These are phyloP conservation scores for Threskiornis aethiopicus DNA, from an alignment of 2,797 vertebrate species.

Conservation along the genomic window DNA sequence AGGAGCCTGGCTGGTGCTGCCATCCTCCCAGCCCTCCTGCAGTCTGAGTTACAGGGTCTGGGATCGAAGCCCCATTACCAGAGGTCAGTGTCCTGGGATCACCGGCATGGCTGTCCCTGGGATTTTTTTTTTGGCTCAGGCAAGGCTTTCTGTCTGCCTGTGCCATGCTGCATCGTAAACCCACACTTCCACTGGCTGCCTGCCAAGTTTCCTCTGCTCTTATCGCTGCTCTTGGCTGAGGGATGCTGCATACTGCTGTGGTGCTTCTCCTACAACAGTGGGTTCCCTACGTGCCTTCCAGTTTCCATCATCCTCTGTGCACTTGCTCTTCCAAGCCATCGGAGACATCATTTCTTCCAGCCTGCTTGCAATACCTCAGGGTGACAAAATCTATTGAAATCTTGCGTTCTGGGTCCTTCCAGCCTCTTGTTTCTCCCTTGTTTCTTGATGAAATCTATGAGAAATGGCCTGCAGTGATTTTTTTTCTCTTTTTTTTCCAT, in stretches of 20 bases:
- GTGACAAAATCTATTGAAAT: background rate
- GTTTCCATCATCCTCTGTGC: background rate
- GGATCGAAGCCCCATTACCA: fast-evolving
- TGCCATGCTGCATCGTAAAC: background rate
- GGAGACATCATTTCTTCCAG: background rate
- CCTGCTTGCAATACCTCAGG: fast-evolving
- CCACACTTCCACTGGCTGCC: background rate
- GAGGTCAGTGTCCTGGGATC: background rate
- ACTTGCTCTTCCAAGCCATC: background rate
- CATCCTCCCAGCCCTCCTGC: background rate
- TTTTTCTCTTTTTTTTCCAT: fast-evolving
- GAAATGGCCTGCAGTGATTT: fast-evolving
- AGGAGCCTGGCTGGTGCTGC: background rate
- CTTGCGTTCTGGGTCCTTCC: background rate
- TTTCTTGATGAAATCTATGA: background rate
- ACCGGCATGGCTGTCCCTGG: fast-evolving
- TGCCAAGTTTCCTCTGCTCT: background rate
- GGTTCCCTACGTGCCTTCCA: background rate
- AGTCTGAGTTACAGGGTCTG: fast-evolving
- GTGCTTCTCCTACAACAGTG: fast-evolving
- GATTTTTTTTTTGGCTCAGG: background rate
- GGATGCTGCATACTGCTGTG: background rate
- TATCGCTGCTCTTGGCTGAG: background rate
- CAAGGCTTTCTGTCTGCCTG: background rate
- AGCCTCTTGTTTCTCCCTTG: background rate